Conservation (phyloP, 2,888 invertebrate species). For the Drosophila barbarae region DNA sequence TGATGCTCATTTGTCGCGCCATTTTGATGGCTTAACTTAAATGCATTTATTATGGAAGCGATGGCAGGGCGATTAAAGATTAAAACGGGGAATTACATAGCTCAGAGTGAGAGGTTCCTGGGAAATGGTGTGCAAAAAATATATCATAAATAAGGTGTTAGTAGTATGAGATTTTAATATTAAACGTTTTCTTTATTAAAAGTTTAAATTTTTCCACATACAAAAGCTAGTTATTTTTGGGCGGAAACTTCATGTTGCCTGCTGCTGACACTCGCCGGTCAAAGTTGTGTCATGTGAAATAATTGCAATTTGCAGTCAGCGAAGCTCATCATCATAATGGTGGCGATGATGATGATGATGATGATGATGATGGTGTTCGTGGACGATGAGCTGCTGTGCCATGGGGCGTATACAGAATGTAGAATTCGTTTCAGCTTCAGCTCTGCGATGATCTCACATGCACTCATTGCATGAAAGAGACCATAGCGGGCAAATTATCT, state of each 20-base stretch:
- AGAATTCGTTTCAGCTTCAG: constrained; percentile 48
- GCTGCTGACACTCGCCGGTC: constrained; percentile 18
- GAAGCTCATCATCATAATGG: constrained; percentile 37
- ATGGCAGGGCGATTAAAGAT: neutral
- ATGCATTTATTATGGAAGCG: constrained; percentile 4
- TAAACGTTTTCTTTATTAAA: neutral
- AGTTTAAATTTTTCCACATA: neutral
- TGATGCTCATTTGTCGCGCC: constrained; percentile 59
- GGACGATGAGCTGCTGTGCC: constrained; percentile 50
- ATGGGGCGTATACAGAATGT: constrained; percentile 68
- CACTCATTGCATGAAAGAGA: constrained; percentile 63
- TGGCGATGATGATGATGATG: neutral
- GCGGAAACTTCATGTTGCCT: constrained; percentile 35
- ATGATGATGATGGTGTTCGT: constrained; percentile 13
- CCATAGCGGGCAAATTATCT: constrained; percentile 55
- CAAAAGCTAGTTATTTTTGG: constrained; percentile 15
- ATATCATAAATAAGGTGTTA: neutral
- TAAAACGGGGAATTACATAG: constrained; percentile 1
- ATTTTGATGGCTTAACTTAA: constrained; percentile 43
- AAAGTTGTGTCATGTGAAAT: constrained; percentile 69
- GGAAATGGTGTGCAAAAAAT: constrained; percentile 2
- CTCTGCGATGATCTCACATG: constrained; percentile 68
- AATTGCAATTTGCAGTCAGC: constrained; percentile 69
- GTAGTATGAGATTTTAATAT: neutral
- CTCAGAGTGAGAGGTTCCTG: neutral